These are phyloP conservation scores for Anorthoa munda DNA, from an alignment of 2,888 invertebrate genomes.

Conservation along the genomic window DNA sequence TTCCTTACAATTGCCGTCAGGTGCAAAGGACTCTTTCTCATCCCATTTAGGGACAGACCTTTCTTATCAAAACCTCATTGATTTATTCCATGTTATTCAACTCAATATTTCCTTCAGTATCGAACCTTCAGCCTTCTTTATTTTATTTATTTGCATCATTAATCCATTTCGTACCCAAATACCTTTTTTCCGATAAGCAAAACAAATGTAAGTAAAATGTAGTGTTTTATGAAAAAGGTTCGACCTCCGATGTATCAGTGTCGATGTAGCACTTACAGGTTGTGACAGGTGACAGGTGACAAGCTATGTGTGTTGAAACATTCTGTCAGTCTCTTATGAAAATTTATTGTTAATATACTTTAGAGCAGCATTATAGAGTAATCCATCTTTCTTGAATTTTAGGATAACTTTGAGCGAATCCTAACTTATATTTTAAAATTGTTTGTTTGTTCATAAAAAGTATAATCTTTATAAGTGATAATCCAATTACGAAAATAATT, in stretches of 20 bases:
- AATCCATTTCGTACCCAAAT: slow-evolving; percentile 17
- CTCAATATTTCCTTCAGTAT: background rate
- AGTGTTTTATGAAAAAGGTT: slow-evolving; percentile 40
- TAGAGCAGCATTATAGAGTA: background rate
- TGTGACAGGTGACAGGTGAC: slow-evolving; percentile 38
- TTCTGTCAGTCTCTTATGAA: slow-evolving; percentile 3
- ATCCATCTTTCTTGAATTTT: background rate
- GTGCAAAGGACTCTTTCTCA: background rate
- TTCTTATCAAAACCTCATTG: background rate
- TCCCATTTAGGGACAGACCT: no score
- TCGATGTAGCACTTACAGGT: slow-evolving; percentile 8
- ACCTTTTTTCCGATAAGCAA: slow-evolving; percentile 22
- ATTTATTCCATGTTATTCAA: background rate
- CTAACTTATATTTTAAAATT: background rate
- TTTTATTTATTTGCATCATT: slow-evolving; percentile 25
- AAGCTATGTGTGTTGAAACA: slow-evolving; percentile 3
- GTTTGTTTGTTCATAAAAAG: background rate
- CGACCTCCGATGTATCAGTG: slow-evolving; percentile 41
- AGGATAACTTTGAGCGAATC: background rate
- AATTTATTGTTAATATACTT: background rate
- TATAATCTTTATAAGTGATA: no score
- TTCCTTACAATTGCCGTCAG: background rate
- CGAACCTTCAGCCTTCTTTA: background rate
- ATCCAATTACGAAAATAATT: no score
- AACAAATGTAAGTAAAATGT: slow-evolving; percentile 27